Conservation (phyloP, 2,113 vertebrate species). For the Chaetops frenatus region DNA sequence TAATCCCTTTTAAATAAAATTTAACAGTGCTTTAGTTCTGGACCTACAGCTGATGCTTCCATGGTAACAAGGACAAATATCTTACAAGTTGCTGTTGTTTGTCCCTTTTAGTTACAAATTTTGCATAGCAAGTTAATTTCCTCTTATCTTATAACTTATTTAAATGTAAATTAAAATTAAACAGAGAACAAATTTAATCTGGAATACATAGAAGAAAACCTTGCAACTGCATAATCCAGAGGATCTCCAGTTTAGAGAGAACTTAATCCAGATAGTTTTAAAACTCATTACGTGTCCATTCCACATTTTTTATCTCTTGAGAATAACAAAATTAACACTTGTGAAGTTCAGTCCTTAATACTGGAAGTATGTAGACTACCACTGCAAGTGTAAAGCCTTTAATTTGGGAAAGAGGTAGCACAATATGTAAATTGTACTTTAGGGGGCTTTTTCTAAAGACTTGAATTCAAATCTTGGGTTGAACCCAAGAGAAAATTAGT, state of each 20-base stretch:
- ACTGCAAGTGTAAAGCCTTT: neutral
- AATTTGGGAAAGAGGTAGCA: neutral
- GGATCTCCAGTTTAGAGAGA: neutral
- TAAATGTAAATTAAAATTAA: neutral
- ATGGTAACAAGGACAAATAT: neutral
- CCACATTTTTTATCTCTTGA: neutral
- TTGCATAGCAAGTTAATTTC: neutral
- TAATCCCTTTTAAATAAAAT: neutral
- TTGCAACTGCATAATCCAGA: neutral
- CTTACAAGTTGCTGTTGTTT: neutral
- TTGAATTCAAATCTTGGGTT: neutral
- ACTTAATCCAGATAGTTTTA: neutral
- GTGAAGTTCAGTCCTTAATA: neutral
- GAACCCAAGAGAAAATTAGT: neutral
- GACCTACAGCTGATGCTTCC: neutral
- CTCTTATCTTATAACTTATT: neutral
- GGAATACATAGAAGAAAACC: neutral
- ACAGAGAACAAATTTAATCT: neutral
- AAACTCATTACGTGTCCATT: neutral
- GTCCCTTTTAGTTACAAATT: neutral
- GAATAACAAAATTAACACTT: neutral
- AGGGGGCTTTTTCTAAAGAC: neutral
- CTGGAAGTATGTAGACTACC: neutral
- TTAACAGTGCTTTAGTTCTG: neutral
- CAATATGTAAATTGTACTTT: neutral